Percentiles rank a stretch among this genome's conserved stretches.
Conservation (phyloP, 2,888 invertebrate species). For the Volucella bombylans region DNA sequence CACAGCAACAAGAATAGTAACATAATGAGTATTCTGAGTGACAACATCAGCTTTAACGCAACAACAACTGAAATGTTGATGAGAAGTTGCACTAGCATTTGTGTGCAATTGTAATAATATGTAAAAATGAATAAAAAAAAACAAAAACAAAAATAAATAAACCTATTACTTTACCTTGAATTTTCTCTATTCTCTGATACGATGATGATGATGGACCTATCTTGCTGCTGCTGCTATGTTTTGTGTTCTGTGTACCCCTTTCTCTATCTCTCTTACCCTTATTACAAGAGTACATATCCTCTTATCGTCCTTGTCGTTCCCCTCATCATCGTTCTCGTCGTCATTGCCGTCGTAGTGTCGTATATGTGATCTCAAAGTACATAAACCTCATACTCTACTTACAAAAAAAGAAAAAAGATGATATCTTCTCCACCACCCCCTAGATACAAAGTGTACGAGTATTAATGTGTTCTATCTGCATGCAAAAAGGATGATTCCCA, state of each 20-base stretch:
- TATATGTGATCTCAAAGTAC: constrained; percentile 66
- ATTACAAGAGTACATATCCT: constrained; percentile 56
- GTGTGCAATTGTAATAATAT: constrained; percentile 64
- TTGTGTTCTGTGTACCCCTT: constrained; percentile 47
- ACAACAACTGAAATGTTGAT: constrained; percentile 45
- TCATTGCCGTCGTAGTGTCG: constrained; percentile 62
- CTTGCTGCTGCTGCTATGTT: constrained; percentile 37
- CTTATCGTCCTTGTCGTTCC: constrained; percentile 24
- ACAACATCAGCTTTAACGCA: constrained; percentile 13
- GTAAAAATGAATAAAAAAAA: background rate
- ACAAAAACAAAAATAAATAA: constrained; percentile 7
- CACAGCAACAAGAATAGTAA: constrained; percentile 22
- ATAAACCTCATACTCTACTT: constrained; percentile 68
- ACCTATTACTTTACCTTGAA: constrained; percentile 73
- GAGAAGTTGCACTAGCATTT: constrained; percentile 58
- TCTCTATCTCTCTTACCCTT: constrained; percentile 65
- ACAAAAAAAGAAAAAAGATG: constrained; percentile 44
- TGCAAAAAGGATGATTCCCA: background rate
- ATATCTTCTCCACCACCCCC: constrained; percentile 10
- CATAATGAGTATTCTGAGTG: constrained; percentile 8
- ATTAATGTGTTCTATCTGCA: constrained; percentile 40
- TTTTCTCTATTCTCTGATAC: constrained; percentile 73
- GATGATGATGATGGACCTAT: constrained; percentile 72
- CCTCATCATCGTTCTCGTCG: constrained; percentile 47
- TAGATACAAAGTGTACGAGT: constrained; percentile 43